A percentile compares a stretch with the other conserved stretches of the same genome.
These are phyloP conservation scores for Conops quadrifasciatus DNA, from an alignment of 2,888 invertebrate species.

Conservation along the genomic window DNA sequence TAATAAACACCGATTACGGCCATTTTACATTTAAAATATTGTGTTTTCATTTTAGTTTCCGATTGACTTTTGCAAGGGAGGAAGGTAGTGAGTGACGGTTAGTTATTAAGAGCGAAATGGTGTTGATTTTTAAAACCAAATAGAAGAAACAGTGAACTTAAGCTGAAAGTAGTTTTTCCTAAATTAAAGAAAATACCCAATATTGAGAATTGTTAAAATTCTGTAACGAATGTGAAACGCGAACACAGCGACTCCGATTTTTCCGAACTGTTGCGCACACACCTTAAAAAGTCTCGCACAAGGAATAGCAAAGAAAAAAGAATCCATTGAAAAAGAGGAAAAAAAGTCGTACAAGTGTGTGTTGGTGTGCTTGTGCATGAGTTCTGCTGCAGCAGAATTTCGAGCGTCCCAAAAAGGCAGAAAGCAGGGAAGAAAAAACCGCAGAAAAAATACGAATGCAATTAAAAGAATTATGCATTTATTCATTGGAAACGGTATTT, in stretches of 20 bases:
- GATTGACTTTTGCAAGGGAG: slow-evolving; percentile 23
- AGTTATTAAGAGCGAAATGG: not conserved
- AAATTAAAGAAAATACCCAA: not conserved
- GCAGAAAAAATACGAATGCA: slow-evolving; percentile 7
- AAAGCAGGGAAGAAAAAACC: slow-evolving; percentile 3
- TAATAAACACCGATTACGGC: slow-evolving; percentile 27
- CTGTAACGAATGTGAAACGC: slow-evolving; percentile 5
- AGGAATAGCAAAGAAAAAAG: slow-evolving; percentile 20
- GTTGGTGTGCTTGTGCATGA: not conserved
- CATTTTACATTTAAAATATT: slow-evolving; percentile 21
- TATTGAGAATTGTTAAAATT: not conserved
- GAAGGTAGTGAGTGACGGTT: not conserved
- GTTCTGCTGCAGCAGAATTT: not conserved
- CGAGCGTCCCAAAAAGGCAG: not conserved
- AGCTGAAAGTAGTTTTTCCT: slow-evolving; percentile 4
- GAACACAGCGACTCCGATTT: slow-evolving; percentile 1
- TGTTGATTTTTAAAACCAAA: slow-evolving; percentile 15
- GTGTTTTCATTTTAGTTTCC: slow-evolving; percentile 30
- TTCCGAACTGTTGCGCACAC: slow-evolving; percentile 45
- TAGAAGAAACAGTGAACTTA: not conserved
- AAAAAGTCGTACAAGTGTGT: slow-evolving; percentile 16
- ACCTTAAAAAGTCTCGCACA: slow-evolving; percentile 36
- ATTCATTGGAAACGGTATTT: slow-evolving; percentile 7
- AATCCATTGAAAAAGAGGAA: slow-evolving; percentile 9
- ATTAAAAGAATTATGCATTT: slow-evolving; percentile 1